These are phyloP conservation scores for Idris sp. DNA, from an alignment of 1,140 invertebrate genomes.

Conservation along the genomic window DNA sequence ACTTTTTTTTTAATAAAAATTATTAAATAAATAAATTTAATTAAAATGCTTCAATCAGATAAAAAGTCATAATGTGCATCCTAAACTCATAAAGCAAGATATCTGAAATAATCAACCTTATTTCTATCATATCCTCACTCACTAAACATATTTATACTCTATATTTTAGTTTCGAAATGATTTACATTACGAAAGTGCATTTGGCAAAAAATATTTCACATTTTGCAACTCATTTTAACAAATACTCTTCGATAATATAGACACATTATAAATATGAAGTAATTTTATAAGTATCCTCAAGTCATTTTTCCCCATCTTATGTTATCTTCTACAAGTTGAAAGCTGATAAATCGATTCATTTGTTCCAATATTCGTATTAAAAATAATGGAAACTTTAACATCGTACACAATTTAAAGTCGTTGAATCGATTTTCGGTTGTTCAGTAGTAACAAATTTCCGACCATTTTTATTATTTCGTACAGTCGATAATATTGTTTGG, in stretches of 20 bases:
- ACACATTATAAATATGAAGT: constrained; percentile 12
- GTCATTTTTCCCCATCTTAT: constrained; percentile 32
- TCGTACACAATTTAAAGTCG: constrained; percentile 18
- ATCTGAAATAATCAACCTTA: too few relatives aligned
- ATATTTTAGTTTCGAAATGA: too few relatives aligned
- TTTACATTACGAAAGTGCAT: too few relatives aligned
- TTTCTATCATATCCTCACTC: too few relatives aligned
- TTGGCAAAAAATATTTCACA: too few relatives aligned
- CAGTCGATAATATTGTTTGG: constrained; percentile 35
- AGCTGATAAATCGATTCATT: constrained; percentile 46
- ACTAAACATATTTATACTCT: too few relatives aligned
- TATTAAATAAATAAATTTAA: too few relatives aligned
- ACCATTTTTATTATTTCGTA: constrained; percentile 39
- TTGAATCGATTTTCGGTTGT: constrained; percentile 23
- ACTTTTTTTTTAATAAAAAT: too few relatives aligned
- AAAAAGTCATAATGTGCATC: too few relatives aligned
- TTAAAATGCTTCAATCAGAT: too few relatives aligned
- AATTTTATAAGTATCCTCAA: constrained; percentile 14
- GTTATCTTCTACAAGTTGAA: constrained; percentile 11
- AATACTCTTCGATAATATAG: not conserved
- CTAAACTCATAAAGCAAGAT: too few relatives aligned
- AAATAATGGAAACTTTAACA: constrained; percentile 21
- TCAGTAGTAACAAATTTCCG: constrained; percentile 28
- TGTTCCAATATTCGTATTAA: constrained; percentile 54
- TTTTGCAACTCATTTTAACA: not conserved